These are phyloP conservation scores for Scomber japonicus DNA, from an alignment of 2,113 vertebrate genomes.

Conservation along the genomic window DNA sequence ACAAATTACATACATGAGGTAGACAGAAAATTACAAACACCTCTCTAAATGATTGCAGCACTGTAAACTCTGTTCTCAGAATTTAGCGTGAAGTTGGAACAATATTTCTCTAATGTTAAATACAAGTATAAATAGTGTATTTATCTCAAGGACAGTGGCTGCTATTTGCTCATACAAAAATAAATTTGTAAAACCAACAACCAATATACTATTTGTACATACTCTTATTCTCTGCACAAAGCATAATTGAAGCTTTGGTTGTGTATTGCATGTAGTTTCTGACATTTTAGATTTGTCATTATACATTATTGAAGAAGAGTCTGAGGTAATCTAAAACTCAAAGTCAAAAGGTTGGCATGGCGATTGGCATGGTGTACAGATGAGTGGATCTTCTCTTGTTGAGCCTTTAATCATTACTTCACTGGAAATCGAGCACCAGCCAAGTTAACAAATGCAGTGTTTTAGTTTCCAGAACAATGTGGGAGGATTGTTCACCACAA, in stretches of 20 bases:
- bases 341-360: too few species aligned
- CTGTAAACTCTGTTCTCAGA: not conserved
- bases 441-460: not conserved
- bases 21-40: not conserved
- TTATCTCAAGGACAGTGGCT: not conserved
- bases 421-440: not conserved
- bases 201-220: not conserved
- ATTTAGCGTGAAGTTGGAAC: not conserved
- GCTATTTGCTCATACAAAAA: not conserved
- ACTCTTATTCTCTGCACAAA: not conserved
- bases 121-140: not conserved
- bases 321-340: not conserved
- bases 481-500: not conserved
- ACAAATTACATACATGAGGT: not conserved
- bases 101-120: not conserved
- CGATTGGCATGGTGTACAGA: too few species aligned
- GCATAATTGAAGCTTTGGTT: not conserved
- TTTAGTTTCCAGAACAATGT: not conserved
- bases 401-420: not conserved
- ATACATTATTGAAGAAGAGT: not conserved
- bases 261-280: not conserved
- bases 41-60: not conserved
- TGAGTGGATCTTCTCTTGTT: not conserved
- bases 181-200: not conserved
- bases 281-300: not conserved